Evolutionary conservation across 2,888 invertebrate species (phyloP), one percentile per base, ranked within the genome.

Genomic region (Pelosia muscerda): DNA sequence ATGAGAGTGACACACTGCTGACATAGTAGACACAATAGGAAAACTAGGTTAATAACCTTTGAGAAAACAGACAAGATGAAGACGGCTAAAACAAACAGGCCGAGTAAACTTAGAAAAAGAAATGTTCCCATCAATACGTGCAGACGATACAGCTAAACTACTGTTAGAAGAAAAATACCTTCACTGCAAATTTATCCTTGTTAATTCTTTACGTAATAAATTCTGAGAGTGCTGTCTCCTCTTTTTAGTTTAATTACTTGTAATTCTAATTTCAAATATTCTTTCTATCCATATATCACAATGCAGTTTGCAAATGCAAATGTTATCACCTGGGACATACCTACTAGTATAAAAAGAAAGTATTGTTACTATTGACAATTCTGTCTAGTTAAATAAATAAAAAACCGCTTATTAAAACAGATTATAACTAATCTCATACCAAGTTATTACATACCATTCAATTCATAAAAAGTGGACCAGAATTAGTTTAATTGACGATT

Each of bases 31-130:
- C 72, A 79, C 80, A 78, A 76, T 78, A 83, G 84, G 83, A 70
- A 81, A 93, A 92, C 86, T 92, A 81, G 92, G 92, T 88, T 91
- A 91, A 89, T 89, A 90, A 93, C 93, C 93, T 93, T 84, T 82
- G 83, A 84, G 84, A 88, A 86, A 84, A 83, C 81, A 84, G 76
- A 78, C 69, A 80, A 83, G 81, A 85, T 75, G 83, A 82, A 82
- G 82, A 84, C 77, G 83, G 80, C 78, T 78, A 82, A 86, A 82
- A 76, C 86, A 86, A 90, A 89, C 86, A 86, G 83, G 81, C 86
- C 88, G 84, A 79, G 78, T 82, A 88, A 88, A 92, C 84, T 88
- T 76, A 68, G 74, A 77, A 81, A 81, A 81, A n/a, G n/a, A 61
- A 81, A 77, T 70, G 73, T 81, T 82, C 75, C 76, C 77, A 81